These are phyloP conservation scores for Acrobasis suavella DNA, from an alignment of 2,888 invertebrate genomes.

Conservation along the genomic window DNA sequence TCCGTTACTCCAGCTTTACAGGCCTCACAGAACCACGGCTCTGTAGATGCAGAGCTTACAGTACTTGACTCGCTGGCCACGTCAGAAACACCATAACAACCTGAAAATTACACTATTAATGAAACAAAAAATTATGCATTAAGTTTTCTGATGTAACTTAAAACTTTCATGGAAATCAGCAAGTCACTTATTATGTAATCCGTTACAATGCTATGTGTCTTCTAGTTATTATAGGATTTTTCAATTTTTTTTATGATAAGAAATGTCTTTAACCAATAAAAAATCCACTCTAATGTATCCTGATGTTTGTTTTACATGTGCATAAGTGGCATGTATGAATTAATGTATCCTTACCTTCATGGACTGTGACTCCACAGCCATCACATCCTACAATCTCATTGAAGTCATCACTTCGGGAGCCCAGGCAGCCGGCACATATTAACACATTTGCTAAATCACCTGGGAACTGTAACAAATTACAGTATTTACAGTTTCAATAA, in stretches of 20 bases:
- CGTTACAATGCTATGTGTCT: too few relatives aligned
- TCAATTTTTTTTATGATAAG: too few relatives aligned
- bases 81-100: slow-evolving; percentile 97
- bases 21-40: slow-evolving; percentile 99
- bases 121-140: too few relatives aligned
- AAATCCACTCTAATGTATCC: too few relatives aligned
- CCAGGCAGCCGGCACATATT: slow-evolving; percentile 96
- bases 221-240: too few relatives aligned
- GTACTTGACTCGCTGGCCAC: slow-evolving; percentile 95
- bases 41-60: slow-evolving; percentile 96
- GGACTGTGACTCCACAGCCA: slow-evolving; percentile 97
- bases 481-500: too few relatives aligned
- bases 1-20: slow-evolving; percentile 95
- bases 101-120: slow-evolving; percentile 55
- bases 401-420: slow-evolving; percentile 94
- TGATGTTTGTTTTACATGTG: too few relatives aligned
- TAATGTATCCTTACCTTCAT: slow-evolving; percentile 86
- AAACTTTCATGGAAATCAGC: too few relatives aligned
- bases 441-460: slow-evolving; percentile 85
- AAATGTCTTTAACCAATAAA: too few relatives aligned
- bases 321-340: too few relatives aligned
- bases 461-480: slow-evolving; percentile 55
- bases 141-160: too few relatives aligned
- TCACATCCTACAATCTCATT: slow-evolving; percentile 99
- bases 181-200: too few relatives aligned